Evolutionary conservation across 2,113 vertebrate genomes (phyloP), one percentile per base, ranked within the genome.

Genomic region (Phaethornis superciliosus): DNA sequence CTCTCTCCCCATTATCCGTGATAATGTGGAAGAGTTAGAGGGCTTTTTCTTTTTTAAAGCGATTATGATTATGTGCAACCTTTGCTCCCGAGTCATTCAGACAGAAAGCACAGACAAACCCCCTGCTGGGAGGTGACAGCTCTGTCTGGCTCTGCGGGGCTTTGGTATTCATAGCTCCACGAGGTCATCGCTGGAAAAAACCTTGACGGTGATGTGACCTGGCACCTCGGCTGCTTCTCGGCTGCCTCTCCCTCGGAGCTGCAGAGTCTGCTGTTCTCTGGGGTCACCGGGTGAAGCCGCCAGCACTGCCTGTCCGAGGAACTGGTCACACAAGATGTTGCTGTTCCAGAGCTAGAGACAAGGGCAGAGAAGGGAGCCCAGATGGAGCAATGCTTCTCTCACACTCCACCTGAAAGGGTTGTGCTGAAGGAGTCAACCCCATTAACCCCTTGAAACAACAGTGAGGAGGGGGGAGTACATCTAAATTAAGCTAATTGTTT

Each of bases 291-390:
- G 97, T 21, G 97, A 94, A 4, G 98, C 98, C 12, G 98, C 88
- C 93, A 99, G 90, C 80, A 98, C 97, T 32, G 99, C 98, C 90
- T 99, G 98, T 52, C 99, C 99, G 87, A 99, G 96, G 64, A 99
- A 98, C 86, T 96, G 97, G 92, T 99, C 98, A 32, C 98, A 96
- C 46, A 98, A 96, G 16, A 97, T 75, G 3, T 97, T 98, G 81
- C 97, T 98, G 97, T 98, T 98, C 99, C 99, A 99, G 37, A 99
- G 97, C 99, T 99, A 84, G 6, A 23, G 56, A 85, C 16, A 35
- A 72, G 30, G n/a, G 21, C 85, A 56, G 59, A 60, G 85, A 77
- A 49, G 71, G 15, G n/a, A 71, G 37, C 2, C 1, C 28, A 60
- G 60, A 40, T 89, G 75, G 40, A 80, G 6, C 18, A 20, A 33